These are phyloP conservation scores for Heliconius cydno DNA, from an alignment of 2,888 invertebrate species.

Conservation along the genomic window DNA sequence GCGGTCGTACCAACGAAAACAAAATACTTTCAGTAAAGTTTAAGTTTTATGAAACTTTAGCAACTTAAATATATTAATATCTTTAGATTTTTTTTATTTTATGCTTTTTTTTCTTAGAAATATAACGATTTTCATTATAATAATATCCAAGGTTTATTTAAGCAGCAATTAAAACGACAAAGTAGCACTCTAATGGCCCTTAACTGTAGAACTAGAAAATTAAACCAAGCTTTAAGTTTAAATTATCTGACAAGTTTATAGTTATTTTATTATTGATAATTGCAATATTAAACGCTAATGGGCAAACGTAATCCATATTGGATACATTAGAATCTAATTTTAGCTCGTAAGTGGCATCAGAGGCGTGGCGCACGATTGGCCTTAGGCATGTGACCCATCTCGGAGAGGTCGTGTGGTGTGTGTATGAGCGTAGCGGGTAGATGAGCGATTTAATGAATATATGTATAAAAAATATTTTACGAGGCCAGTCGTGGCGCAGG, in stretches of 20 bases:
- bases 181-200: slow-evolving; percentile 7
- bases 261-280: slow-evolving; percentile 28
- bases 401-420: slow-evolving; percentile 25
- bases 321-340: slow-evolving; percentile 25
- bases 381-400: slow-evolving; percentile 38
- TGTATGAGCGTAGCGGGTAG: slow-evolving; percentile 22
- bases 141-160: background rate
- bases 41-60: too few species aligned
- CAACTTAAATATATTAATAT: too few species aligned
- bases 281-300: slow-evolving; percentile 18
- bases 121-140: background rate
- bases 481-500: too few species aligned
- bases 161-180: slow-evolving; percentile 8
- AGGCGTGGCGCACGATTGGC: slow-evolving; percentile 47
- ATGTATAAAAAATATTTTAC: too few species aligned
- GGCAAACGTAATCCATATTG: slow-evolving; percentile 3
- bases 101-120: background rate
- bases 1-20: too few species aligned
- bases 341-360: slow-evolving; percentile 35
- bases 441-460: background rate
- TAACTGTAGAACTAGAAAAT: slow-evolving; percentile 8
- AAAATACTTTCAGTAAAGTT: too few species aligned
- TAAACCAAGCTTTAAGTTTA: slow-evolving; percentile 4
- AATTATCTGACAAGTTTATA: slow-evolving; percentile 15
- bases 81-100: too few species aligned